phyloP scores from a whole-genome alignment of 2,797 vertebrate species.

The Danio albolineatus region DNA sequence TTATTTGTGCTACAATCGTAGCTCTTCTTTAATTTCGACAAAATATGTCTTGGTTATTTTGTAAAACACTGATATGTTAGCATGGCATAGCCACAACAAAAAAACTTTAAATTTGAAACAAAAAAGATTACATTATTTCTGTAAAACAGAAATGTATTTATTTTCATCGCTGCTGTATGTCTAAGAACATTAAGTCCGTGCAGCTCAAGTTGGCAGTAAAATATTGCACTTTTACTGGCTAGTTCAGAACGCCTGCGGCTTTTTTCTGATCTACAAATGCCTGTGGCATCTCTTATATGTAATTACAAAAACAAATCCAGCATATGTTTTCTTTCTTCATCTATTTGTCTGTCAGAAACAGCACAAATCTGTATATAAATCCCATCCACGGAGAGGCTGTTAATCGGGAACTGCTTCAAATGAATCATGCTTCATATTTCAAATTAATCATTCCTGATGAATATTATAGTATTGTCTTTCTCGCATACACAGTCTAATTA shows the following conservation, averaged over 20 bases:
- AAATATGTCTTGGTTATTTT: no score
- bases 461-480: conserved; percentile 56
- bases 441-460: conserved; percentile 49
- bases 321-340: conserved; percentile 38
- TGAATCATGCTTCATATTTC: conserved; percentile 46
- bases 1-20: no score
- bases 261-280: not conserved
- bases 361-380: conserved; percentile 24
- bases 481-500: conserved; percentile 51
- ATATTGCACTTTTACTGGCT: not conserved
- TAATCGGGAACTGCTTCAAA: conserved; percentile 47
- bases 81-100: no score
- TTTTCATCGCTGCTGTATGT: not conserved
- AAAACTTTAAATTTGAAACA: no score
- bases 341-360: conserved; percentile 36
- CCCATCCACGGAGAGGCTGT: conserved; percentile 17
- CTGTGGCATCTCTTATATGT: conserved; percentile 30
- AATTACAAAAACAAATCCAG: conserved; percentile 47
- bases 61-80: no score
- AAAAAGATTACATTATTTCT: no score
- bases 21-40: no score
- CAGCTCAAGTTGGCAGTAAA: conserved; percentile 29
- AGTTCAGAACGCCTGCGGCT: not conserved
- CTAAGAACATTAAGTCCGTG: not conserved
- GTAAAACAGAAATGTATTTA: no score